Percentiles rank a stretch among this genome's conserved stretches.
Evolutionary conservation across 2,888 invertebrate genomes (phyloP).

Genomic region (Chaitophorus viminalis): DNA sequence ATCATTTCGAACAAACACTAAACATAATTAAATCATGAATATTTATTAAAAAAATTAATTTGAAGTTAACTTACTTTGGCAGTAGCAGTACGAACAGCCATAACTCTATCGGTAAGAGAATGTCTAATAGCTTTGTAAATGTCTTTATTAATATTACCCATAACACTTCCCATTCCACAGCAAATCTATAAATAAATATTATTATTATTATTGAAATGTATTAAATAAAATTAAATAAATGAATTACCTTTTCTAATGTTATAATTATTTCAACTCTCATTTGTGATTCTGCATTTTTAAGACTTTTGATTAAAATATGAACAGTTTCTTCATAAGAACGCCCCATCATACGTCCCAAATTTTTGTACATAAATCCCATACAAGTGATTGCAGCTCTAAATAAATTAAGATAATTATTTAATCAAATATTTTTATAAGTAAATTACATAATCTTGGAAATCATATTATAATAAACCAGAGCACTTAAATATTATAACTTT

Average conservation of each 20-base stretch:
- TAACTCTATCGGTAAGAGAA: slow-evolving; percentile 88
- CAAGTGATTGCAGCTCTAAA: slow-evolving; percentile 94
- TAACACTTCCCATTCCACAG: slow-evolving; percentile 94
- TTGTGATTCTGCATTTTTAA: slow-evolving; percentile 95
- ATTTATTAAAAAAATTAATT: slow-evolving; percentile 5
- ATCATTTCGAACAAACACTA: slow-evolving; percentile 89
- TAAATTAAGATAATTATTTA: slow-evolving; percentile 63
- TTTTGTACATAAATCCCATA: slow-evolving; percentile 96
- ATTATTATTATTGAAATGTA: not conserved
- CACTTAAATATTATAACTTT: not conserved
- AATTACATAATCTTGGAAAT: slow-evolving; percentile 12
- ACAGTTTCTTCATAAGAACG: slow-evolving; percentile 98
- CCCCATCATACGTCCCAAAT: slow-evolving; percentile 98
- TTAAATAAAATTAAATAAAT: slow-evolving; percentile 21
- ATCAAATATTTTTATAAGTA: slow-evolving; percentile 43
- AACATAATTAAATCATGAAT: slow-evolving; percentile 64
- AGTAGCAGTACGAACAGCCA: slow-evolving; percentile 92
- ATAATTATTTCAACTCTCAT: slow-evolving; percentile 96
- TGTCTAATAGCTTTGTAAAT: slow-evolving; percentile 91
- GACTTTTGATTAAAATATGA: slow-evolving; percentile 86
- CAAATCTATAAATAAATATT: slow-evolving; percentile 73
- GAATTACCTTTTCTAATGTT: slow-evolving; percentile 88
- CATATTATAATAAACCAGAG: not conserved
- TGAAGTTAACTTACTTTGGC: slow-evolving; percentile 72
- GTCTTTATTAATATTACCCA: slow-evolving; percentile 84